A percentile compares a stretch with the other conserved stretches of the same genome.
Conservation (phyloP, 2,797 vertebrate species). For the Channa striata region DNA sequence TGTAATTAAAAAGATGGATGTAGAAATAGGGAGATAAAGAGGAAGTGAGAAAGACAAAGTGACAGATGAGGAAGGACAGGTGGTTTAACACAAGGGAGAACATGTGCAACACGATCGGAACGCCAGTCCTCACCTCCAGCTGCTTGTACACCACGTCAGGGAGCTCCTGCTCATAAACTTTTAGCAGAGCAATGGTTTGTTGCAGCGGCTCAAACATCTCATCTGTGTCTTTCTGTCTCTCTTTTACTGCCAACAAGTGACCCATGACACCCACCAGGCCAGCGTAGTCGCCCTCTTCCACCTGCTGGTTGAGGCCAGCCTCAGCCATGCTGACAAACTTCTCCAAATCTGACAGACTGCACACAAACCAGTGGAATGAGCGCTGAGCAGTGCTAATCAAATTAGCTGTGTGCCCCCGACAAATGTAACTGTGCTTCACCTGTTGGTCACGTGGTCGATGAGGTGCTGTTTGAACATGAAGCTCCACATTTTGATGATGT, state of each 20-base stretch:
- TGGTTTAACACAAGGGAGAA: slow-evolving; percentile 11
- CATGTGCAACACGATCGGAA: slow-evolving; percentile 14
- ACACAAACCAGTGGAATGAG: not conserved
- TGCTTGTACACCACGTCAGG: slow-evolving; percentile 90
- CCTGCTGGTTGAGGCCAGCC: slow-evolving; percentile 81
- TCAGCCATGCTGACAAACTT: slow-evolving; percentile 84
- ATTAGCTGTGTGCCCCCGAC: not conserved
- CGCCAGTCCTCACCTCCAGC: slow-evolving; percentile 85
- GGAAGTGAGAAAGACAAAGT: too few relatives aligned
- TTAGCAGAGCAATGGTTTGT: slow-evolving; percentile 91
- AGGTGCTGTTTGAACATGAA: slow-evolving; percentile 96
- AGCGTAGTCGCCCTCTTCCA: slow-evolving; percentile 88
- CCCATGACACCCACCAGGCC: slow-evolving; percentile 91
- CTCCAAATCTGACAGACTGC: slow-evolving; percentile 91
- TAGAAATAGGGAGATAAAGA: too few relatives aligned
- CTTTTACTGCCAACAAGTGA: slow-evolving; percentile 91
- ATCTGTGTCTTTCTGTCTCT: slow-evolving; percentile 87
- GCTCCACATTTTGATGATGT: slow-evolving; percentile 93
- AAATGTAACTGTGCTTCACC: slow-evolving; percentile 76
- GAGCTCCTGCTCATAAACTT: slow-evolving; percentile 90
- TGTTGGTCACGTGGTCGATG: slow-evolving; percentile 89
- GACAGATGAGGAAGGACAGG: slow-evolving; percentile 37
- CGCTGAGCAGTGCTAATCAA: not conserved
- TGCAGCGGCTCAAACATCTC: slow-evolving; percentile 94
- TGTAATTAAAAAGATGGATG: too few relatives aligned